Evolutionary conservation across 2,113 vertebrate species (phyloP).

Genomic region (Erythrocercus mccallii): DNA sequence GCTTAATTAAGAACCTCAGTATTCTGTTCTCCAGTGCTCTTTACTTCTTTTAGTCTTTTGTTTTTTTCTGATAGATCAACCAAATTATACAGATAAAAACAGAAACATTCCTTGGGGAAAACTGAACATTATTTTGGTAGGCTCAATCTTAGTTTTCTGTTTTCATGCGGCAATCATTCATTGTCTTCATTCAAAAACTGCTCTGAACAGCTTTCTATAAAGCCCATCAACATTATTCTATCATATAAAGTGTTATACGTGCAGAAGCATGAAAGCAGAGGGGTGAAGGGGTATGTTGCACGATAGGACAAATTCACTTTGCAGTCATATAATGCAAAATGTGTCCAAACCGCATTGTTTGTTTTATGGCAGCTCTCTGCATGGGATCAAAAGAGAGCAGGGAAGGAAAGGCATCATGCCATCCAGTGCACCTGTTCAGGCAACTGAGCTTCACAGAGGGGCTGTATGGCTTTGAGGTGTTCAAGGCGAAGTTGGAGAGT

Average conservation of each 20-base stretch:
- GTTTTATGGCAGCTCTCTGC: not conserved
- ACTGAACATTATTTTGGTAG: not conserved
- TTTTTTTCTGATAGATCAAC: not conserved
- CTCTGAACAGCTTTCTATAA: not conserved
- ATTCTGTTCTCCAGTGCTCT: not conserved
- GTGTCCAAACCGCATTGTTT: not conserved
- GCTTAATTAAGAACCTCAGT: not conserved
- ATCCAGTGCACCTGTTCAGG: not conserved
- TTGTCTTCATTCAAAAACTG: not conserved
- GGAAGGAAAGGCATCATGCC: not conserved
- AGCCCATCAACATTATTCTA: not conserved
- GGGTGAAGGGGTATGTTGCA: not conserved
- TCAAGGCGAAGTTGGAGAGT: not conserved
- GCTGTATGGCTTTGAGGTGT: not conserved
- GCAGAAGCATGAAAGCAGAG: not conserved
- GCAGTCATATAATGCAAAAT: not conserved
- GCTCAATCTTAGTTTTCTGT: not conserved
- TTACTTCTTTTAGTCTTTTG: not conserved
- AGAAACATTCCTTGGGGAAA: not conserved
- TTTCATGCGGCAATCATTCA: not conserved
- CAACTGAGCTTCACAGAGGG: not conserved
- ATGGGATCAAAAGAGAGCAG: not conserved
- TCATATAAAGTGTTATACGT: not conserved
- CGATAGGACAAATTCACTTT: not conserved
- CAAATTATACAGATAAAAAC: not conserved